Conservation (phyloP, 2,888 invertebrate genomes). For the Phlogophora meticulosa region DNA sequence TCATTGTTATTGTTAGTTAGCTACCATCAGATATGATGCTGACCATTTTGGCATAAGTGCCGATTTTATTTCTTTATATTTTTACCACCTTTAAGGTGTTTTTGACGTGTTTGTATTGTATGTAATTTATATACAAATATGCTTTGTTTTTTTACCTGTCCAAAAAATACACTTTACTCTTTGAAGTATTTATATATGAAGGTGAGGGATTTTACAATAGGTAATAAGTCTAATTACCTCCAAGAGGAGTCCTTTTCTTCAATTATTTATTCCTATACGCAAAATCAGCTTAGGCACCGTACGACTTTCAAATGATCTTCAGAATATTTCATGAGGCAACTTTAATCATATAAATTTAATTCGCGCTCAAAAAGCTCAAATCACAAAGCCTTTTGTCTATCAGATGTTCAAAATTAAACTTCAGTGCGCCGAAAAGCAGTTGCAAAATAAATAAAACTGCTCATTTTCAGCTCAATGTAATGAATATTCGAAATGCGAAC, state of each 20-base stretch:
- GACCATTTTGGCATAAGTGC: too few relatives aligned
- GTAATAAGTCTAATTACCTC: background rate
- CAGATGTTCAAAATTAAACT: conserved; percentile 42
- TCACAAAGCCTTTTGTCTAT: conserved; percentile 24
- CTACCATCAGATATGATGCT: too few relatives aligned
- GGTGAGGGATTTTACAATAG: too few relatives aligned
- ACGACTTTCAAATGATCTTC: background rate
- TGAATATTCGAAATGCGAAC: conserved; percentile 25
- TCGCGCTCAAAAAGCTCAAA: conserved; percentile 18
- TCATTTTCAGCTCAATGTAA: conserved; percentile 16
- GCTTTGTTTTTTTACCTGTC: too few relatives aligned
- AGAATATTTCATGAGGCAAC: conserved; percentile 14
- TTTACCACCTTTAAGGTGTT: too few relatives aligned
- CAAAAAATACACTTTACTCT: too few relatives aligned
- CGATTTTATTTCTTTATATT: too few relatives aligned
- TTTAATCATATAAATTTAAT: conserved; percentile 13
- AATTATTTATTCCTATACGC: background rate
- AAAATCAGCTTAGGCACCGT: conserved; percentile 1
- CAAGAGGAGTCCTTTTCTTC: background rate
- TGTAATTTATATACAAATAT: too few relatives aligned
- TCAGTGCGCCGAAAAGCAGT: conserved; percentile 10
- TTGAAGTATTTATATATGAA: too few relatives aligned
- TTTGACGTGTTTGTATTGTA: too few relatives aligned
- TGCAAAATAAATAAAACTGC: conserved; percentile 18
- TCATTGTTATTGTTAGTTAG: background rate